These are phyloP conservation scores for Aspidoscelis tigris DNA, from an alignment of 2,113 vertebrate genomes.

Conservation along the genomic window DNA sequence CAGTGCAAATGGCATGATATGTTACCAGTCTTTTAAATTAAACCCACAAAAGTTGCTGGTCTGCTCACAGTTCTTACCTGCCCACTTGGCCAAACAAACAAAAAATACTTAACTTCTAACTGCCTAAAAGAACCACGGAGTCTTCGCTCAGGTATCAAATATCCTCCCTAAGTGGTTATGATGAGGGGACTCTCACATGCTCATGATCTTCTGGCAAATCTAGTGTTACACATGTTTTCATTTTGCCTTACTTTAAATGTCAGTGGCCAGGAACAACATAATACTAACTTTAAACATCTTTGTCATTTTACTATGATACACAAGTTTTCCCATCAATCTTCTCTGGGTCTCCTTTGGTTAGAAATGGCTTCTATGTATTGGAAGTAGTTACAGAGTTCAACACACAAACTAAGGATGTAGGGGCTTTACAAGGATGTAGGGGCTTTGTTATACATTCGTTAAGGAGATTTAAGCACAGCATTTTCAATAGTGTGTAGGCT, in stretches of 20 bases:
- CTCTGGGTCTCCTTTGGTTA: not conserved
- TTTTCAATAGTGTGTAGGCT: not conserved
- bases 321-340: not conserved
- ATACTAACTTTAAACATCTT: not conserved
- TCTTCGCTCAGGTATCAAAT: not conserved
- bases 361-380: too few species aligned
- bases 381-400: not conserved
- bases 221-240: not conserved
- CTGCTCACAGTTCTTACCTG: not conserved
- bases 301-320: not conserved
- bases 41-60: conserved; percentile 7
- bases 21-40: not conserved
- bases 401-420: too few species aligned
- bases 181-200: not conserved
- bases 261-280: too few species aligned
- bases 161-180: not conserved
- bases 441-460: too few species aligned
- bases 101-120: not conserved
- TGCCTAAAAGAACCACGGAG: not conserved
- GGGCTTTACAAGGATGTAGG: not conserved
- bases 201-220: not conserved
- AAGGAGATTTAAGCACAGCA: not conserved
- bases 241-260: not conserved
- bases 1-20: not conserved
- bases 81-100: not conserved